Percentiles rank a stretch among this genome's conserved stretches.
These are phyloP conservation scores for Ascaphus truei DNA, from an alignment of 2,113 vertebrate species.

Conservation along the genomic window DNA sequence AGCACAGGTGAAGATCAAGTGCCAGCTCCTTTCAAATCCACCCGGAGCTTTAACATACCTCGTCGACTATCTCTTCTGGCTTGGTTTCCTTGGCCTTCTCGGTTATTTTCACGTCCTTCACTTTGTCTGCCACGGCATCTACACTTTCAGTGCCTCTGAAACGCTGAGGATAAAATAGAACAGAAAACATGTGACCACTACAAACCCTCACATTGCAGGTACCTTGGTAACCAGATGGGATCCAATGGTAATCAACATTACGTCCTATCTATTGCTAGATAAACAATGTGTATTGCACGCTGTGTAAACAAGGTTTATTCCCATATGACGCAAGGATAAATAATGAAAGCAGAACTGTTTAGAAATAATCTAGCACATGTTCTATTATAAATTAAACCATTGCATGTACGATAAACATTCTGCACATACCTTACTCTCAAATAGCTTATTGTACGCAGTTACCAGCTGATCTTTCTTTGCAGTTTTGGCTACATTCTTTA, in stretches of 20 bases:
- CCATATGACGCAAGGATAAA: too few relatives aligned
- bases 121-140: slow-evolving; percentile 67
- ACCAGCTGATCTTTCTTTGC: slow-evolving; percentile 91
- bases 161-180: slow-evolving; percentile 57
- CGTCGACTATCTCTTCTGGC: slow-evolving; percentile 68
- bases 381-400: too few relatives aligned
- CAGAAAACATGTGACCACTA: background rate
- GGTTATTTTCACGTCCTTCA: slow-evolving; percentile 77
- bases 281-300: too few relatives aligned
- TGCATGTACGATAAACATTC: background rate
- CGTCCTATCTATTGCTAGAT: too few relatives aligned
- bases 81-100: slow-evolving; percentile 76
- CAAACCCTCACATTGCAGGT: background rate
- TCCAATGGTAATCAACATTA: too few relatives aligned
- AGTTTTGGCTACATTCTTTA: slow-evolving; percentile 92
- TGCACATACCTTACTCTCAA: slow-evolving; percentile 78
- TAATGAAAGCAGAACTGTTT: too few relatives aligned
- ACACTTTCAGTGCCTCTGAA: slow-evolving; percentile 83
- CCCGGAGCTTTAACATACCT: slow-evolving; percentile 78
- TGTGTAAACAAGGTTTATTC: too few relatives aligned
- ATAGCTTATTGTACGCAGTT: slow-evolving; percentile 82
- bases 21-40: too few relatives aligned
- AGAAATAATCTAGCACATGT: too few relatives aligned
- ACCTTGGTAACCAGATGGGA: too few relatives aligned
- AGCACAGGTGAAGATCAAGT: too few relatives aligned